phyloP scores from a whole-genome alignment of 2,113 vertebrate species.

The Pygoscelis antarcticus region DNA sequence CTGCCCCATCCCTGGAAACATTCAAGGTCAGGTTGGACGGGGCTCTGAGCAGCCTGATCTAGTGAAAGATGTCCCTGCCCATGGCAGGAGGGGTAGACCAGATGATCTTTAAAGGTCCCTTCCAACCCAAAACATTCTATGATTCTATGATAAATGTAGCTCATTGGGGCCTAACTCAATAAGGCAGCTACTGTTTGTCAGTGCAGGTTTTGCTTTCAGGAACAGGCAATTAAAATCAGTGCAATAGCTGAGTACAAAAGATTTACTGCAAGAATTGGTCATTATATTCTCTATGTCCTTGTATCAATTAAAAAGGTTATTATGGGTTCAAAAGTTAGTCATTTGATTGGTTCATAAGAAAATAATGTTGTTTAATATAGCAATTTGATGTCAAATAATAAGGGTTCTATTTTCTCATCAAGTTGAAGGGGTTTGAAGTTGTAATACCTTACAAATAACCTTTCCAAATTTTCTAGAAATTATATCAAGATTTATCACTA shows the following conservation, averaged over 20 bases:
- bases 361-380: neutral
- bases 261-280: neutral
- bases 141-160: neutral
- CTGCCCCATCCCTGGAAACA: no score
- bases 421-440: neutral
- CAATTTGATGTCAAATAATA: neutral
- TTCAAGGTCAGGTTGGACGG: neutral
- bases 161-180: neutral
- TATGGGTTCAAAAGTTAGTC: neutral
- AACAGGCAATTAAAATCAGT: neutral
- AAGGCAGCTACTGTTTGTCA: neutral
- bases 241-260: neutral
- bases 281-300: neutral
- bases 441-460: neutral
- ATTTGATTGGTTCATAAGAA: neutral
- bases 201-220: neutral
- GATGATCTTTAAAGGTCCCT: neutral
- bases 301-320: neutral
- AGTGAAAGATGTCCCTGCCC: neutral
- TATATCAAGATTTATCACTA: neutral
- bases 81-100: rapidly evolving
- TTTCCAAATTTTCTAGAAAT: neutral
- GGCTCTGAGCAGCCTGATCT: neutral
- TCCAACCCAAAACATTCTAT: neutral
- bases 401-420: neutral